Percentiles rank a stretch among this genome's conserved stretches.
Evolutionary conservation across 2,113 vertebrate genomes (phyloP).

Genomic region (Amphilophus citrinellus): DNA sequence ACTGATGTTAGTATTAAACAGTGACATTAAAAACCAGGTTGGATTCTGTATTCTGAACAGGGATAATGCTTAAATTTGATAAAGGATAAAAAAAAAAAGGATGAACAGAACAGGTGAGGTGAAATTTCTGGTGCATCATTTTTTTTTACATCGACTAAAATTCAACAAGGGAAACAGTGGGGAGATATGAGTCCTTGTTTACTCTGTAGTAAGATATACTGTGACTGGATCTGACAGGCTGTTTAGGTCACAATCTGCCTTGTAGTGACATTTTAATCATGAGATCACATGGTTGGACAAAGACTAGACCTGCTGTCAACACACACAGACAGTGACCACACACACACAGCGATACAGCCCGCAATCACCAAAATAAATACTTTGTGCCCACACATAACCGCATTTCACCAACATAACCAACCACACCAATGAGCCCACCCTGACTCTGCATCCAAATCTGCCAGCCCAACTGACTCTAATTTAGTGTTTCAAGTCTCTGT

Average conservation of each 20-base stretch:
- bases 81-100: not conserved
- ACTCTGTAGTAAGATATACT: conserved; percentile 32
- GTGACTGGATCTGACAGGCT: conserved; percentile 44
- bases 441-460: conserved; percentile 63
- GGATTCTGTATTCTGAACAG: not conserved
- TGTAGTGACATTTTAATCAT: conserved; percentile 61
- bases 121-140: not conserved
- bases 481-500: conserved; percentile 70
- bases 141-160: not conserved
- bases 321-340: conserved; percentile 58
- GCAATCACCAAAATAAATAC: conserved; percentile 67
- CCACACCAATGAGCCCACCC: conserved; percentile 77
- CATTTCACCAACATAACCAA: conserved; percentile 63
- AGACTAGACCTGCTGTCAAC: conserved; percentile 45
- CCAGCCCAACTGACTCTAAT: conserved; percentile 60
- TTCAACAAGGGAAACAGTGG: not conserved
- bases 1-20: not conserved
- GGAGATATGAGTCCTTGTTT: conserved; percentile 37
- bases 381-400: conserved; percentile 70
- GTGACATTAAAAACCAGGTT: not conserved
- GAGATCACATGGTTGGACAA: conserved; percentile 48
- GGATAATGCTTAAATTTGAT: not conserved
- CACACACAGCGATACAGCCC: conserved; percentile 41
- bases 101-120: not conserved
- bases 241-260: conserved; percentile 57